Base-by-base conservation (phyloP, 2,888 invertebrate species). In the Meteorus cinctellus region DNA sequence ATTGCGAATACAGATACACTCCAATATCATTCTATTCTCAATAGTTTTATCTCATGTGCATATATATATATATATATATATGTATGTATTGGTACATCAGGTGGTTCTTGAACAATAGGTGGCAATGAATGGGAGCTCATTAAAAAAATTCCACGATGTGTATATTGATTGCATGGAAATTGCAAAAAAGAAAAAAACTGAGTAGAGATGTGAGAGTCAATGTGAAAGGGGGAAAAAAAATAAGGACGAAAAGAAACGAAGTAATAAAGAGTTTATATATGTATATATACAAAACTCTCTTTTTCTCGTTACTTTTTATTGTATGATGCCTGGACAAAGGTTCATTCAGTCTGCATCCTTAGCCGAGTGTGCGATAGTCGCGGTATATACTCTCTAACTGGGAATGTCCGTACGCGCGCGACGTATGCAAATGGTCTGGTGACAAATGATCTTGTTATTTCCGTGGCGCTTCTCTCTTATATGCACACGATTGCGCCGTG, bases 371-470 rank as follows among this genome's bases (percentile, higher is more conserved):
- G 31, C 36, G 51, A 59, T 16, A 41, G 59, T 34, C 31, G 29
- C 27, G 60, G 27, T 27, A 19, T 62, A 14, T 36, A 63, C 31
- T 72, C 81, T 55, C 65, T 67, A 67, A 73, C 73, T 59, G 73
- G 59, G 55, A 73, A 73, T 66, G 67, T 66, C 55, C 55, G 55
- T 55, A 8, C 82, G 81, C 80, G 81, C 80, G 81, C 82, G 86
- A 85, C 87, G 82, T 86, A 88, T 87, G 87, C 85, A 88, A 88
- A 88, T 87, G 84, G 80, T 79, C 81, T 69, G 31, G 84, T 88
- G 87, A 88, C 87, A 88, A 88, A 88, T 87, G 87, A 88, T 87
- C 87, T 86, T 88, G 88, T 87, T 88, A 86, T 87, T 86, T 85
- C 82, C 82, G 82, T 82, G 82, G 83, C 81, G 79, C 74, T 67